phyloP scores from a whole-genome alignment of 2,888 invertebrate species.

The Xylocampa areola region DNA sequence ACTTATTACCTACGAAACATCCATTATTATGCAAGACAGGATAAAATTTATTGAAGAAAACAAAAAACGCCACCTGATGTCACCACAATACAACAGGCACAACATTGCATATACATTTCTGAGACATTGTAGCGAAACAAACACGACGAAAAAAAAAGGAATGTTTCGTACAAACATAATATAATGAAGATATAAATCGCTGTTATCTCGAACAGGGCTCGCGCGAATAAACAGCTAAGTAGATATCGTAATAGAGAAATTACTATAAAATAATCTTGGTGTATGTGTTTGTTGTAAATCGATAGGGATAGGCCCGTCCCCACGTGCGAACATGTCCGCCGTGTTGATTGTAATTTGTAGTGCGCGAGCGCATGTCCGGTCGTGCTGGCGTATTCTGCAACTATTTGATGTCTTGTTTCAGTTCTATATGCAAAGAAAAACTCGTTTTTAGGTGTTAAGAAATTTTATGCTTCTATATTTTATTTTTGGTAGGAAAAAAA shows the following conservation, averaged over 20 bases:
- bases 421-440: constrained; percentile 30
- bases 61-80: constrained; percentile 46
- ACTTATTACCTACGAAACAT: constrained; percentile 14
- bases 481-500: not conserved
- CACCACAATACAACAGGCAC: constrained; percentile 33
- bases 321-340: constrained; percentile 86
- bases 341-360: constrained; percentile 90
- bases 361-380: constrained; percentile 79
- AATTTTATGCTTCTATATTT: no score
- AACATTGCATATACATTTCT: constrained; percentile 47
- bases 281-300: constrained; percentile 80
- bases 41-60: constrained; percentile 39
- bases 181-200: constrained; percentile 64
- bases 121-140: constrained; percentile 46
- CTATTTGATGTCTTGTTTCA: constrained; percentile 50
- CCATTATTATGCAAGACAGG: constrained; percentile 27
- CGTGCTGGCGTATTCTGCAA: constrained; percentile 73
- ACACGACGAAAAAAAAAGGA: constrained; percentile 31
- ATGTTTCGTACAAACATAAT: constrained; percentile 49
- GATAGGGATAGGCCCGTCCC: constrained; percentile 82
- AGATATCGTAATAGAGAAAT: constrained; percentile 85
- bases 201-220: constrained; percentile 57
- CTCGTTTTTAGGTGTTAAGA: constrained; percentile 17
- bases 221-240: constrained; percentile 61
- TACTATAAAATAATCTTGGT: constrained; percentile 83